Base-by-base conservation (phyloP, 2,888 invertebrate species). In the Torymus texanus region DNA sequence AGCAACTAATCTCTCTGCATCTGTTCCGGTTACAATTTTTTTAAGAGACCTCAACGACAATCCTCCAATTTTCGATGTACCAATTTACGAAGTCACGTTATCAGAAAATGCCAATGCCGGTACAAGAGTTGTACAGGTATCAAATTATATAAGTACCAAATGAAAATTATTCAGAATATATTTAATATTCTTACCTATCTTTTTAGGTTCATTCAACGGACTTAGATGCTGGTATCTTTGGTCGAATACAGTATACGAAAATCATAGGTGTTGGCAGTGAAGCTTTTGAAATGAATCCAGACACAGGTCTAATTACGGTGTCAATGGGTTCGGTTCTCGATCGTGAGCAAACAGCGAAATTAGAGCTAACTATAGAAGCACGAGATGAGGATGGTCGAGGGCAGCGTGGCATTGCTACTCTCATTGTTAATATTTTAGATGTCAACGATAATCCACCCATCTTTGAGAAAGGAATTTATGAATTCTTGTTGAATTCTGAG, bases 11-110 rank as follows among this genome's bases (percentile, higher is more conserved):
- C 91, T 95, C 68, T 94, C 96, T 72, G 93, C 94, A 3, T 92
- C 92, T 70, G 95, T 95, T 10, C 94, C 94, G 82, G 94, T 97
- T 0, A 94, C 94, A 1, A 95, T 97, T 13, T 94, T 95, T 85
- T 91, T 98, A 41, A 94, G 95, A 82, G 97, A 98, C 87, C 92
- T 95, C 11, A 98, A 98, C 87, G 98, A 98, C 88, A 97, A 97
- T 89, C 92, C 95, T 50, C 98, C 98, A 1, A 91, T 94, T 80
- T 98, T 98, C 87, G 91, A 93, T 14, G 93, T 94, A 84, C 91
- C 93, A 58, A 92, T 93, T 0, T 98, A 97, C 88, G 92, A 93
- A 51, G 95, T 94, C 0, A 94, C 94, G 73, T 90, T 98, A 29
- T 93, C 94, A 0, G 98, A 98, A 90, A 95, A 96, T 88, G 94